Evolutionary conservation across 2,113 vertebrate genomes (phyloP), one percentile per base, ranked within the genome.

Genomic region (Lethenteron reissneri): DNA sequence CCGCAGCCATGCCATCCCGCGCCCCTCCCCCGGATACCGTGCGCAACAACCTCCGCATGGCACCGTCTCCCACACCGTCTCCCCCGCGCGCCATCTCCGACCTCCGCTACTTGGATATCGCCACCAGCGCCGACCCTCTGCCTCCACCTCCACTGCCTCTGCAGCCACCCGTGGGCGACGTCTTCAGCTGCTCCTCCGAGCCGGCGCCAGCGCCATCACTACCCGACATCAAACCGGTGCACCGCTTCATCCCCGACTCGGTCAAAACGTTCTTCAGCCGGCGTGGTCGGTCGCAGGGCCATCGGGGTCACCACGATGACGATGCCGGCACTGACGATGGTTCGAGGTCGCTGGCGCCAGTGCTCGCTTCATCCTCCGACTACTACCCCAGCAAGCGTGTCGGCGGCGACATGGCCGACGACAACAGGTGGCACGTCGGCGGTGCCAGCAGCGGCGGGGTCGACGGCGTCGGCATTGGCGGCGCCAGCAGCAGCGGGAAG

Each of bases 341-440:
- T 10, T 79, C 76, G 56, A 75, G 75, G 56, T 74, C 76, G 71
- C 82, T 82, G 25, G 82, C 82, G 1, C 82, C 82, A 1, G 78
- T 80, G 1, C 81, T 79, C 70, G 84, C 83, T 1, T 73, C 80
- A 14, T 13, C 71, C 5, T 78, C 75, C 57, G 75, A 75, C 17
- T 78, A 73, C 58, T 14, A 74, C 8, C 25, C 57, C 41, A 58
- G 19, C 3, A 15, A 12, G 6, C 72, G 72, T 25, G 75, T 73
- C 3, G n/a, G 59, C 71, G n/a, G 58, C 3, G 25, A 3, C 71
- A 3, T 9, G 12, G 71, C n/a, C 8, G 10, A 14, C 14, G 4
- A 17, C 15, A 4, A 41, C 5, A 12, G 15, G 8, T 2, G 10
- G 58, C 57, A 11, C 58, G 57, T 58, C 71, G 9, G 11, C 13